Conservation (phyloP, 2,797 vertebrate species). For the Psittacula derbiana region DNA sequence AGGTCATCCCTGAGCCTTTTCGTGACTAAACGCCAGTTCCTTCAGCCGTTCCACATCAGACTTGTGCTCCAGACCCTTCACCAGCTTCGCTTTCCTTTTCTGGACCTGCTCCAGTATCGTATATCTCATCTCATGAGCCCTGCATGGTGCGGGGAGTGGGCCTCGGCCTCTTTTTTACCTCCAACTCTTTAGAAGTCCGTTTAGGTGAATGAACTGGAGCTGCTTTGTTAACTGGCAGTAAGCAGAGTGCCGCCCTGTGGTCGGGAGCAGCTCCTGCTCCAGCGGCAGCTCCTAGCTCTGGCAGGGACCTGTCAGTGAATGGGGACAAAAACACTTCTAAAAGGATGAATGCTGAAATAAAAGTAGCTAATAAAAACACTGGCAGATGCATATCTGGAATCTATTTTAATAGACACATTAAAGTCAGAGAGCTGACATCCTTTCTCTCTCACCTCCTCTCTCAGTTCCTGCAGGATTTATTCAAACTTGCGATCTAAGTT, state of each 20-base stretch:
- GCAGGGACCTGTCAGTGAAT: background rate
- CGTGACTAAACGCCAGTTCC: background rate
- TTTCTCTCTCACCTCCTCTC: background rate
- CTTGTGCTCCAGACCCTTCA: background rate
- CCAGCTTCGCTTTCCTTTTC: background rate
- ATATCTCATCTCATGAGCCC: background rate
- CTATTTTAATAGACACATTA: background rate
- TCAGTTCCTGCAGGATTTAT: background rate
- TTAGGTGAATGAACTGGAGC: background rate
- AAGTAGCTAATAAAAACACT: background rate
- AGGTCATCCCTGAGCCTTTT: background rate
- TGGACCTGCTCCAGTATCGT: background rate
- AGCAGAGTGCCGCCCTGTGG: background rate
- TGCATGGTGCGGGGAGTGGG: background rate
- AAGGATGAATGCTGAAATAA: background rate
- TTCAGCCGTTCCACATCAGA: background rate
- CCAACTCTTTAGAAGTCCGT: background rate
- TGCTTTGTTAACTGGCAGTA: background rate
- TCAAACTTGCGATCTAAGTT: background rate
- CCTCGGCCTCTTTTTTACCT: too few species aligned
- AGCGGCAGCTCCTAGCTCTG: background rate
- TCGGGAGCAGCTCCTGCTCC: background rate
- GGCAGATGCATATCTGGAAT: background rate
- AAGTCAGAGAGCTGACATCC: background rate
- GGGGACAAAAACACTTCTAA: background rate